Evolutionary conservation across 2,113 vertebrate genomes (phyloP).

Genomic region (Eudyptes chrysolophus): DNA sequence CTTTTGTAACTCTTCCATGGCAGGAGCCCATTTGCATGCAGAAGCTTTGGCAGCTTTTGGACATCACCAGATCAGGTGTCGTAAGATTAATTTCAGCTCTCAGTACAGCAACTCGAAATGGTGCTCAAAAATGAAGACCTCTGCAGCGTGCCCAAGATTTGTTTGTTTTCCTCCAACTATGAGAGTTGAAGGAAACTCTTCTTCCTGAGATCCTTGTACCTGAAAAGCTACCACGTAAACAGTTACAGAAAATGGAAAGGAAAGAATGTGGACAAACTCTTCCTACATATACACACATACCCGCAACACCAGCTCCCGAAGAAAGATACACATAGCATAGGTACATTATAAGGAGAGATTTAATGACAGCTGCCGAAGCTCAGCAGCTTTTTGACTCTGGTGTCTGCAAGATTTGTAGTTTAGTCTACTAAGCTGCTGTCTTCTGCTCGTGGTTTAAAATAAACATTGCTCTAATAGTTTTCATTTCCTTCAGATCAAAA

Average conservation of each 20-base stretch:
- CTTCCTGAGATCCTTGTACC: background rate
- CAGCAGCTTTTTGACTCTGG: background rate
- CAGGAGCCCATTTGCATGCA: background rate
- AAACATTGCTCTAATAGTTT: background rate
- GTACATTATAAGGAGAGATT: background rate
- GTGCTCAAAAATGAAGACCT: background rate
- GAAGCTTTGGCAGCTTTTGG: background rate
- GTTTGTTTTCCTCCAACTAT: background rate
- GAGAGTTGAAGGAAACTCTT: background rate
- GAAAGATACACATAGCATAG: background rate
- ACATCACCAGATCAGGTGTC: background rate
- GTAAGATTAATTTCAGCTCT: background rate
- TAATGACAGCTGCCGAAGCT: background rate
- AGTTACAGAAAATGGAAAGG: background rate
- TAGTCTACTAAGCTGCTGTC: background rate
- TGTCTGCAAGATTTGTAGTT: background rate
- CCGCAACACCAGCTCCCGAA: background rate
- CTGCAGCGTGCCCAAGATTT: rapidly evolving
- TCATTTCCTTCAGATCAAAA: background rate
- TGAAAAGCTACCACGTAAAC: background rate
- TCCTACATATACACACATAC: background rate
- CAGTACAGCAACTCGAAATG: background rate
- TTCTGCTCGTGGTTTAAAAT: background rate
- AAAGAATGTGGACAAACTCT: background rate
- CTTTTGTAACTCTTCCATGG: background rate